Evolutionary conservation across 2,797 vertebrate genomes (phyloP), one percentile per base, ranked within the genome.

Genomic region (Squalus acanthias): DNA sequence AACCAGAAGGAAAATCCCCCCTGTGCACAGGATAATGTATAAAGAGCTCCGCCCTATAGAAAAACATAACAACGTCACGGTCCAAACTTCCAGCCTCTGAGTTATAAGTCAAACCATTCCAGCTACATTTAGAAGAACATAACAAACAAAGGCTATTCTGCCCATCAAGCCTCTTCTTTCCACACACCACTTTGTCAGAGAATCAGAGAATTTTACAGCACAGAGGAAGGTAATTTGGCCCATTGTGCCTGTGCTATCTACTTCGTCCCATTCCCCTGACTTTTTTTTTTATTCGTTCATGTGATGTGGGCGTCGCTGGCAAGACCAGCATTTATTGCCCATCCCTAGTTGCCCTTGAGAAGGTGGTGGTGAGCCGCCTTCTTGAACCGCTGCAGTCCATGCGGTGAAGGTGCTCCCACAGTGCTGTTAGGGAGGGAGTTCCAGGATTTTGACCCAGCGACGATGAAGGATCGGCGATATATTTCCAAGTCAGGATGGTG

Each of bases 1-100:
- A 98, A 99, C 99, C 0, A 99, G 98, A 96, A 99, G 98, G 97
- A 99, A 99, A 97, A 99, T 99, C 96, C 99, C 99, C 0, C 99
- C 99, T 0, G 98, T 99, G 97, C 99, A 99, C 97, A 99, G 98
- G 97, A 99, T 99, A 98, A 99, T 99, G 97, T 99, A 99, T 96
- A 99, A 98, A 50, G 99, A 99, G 96, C 99, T 99, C 97, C 99
- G 98, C 97, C 98, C 99, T 99, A 97, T 39, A 22, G 85, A 82
- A 39, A 97, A 60, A 97, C 60, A 96, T 17, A 96, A 63, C 33
- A 74, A 79, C 0, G 7, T 96, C 65, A 96, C 9, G 2, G 10
- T 60, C 65, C 26, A 15, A 15, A 46, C 74, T 65, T 24, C 57
- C 53, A 20, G 74, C 7, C 39, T 95, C 67, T 50, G 39, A 72